Conservation (phyloP, 1,140 invertebrate genomes). For the Drosophila nigromelanica region DNA sequence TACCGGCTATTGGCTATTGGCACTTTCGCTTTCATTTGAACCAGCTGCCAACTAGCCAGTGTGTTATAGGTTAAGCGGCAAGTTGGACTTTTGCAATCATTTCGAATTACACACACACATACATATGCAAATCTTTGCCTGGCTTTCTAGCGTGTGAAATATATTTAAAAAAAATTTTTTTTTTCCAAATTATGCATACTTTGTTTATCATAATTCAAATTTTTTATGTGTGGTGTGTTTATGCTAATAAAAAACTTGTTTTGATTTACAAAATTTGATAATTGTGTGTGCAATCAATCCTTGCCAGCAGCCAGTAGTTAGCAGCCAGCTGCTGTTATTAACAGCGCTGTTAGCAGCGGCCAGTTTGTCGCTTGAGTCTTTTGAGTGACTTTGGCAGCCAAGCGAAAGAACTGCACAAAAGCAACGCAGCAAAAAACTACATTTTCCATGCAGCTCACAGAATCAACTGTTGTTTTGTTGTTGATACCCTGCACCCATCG, state of each 20-base stretch:
- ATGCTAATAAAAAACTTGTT: constrained; percentile 65
- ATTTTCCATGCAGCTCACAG: constrained; percentile 79
- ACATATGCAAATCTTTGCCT: constrained; percentile 55
- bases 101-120: constrained; percentile 43
- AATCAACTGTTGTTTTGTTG: constrained; percentile 62
- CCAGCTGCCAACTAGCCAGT: not conserved
- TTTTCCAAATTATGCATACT: constrained; percentile 24
- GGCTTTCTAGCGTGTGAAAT: constrained; percentile 68
- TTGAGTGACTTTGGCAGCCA: not conserved
- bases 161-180: constrained; percentile 8
- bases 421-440: constrained; percentile 56
- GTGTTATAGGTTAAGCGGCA: not conserved
- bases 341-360: constrained; percentile 10
- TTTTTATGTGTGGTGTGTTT: constrained; percentile 32
- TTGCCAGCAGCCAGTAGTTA: constrained; percentile 8
- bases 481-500: not conserved
- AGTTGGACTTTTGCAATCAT: constrained; percentile 60
- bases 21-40: constrained; percentile 59
- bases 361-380: constrained; percentile 18
- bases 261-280: constrained; percentile 46
- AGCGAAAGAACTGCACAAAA: constrained; percentile 58
- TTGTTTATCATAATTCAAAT: constrained; percentile 73
- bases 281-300: constrained; percentile 42
- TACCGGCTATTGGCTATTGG: constrained; percentile 8
- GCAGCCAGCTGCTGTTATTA: constrained; percentile 3